A percentile compares a stretch with the other conserved stretches of the same genome.
Evolutionary conservation across 2,888 invertebrate species (phyloP).

Genomic region (Cheilosia variabilis): DNA sequence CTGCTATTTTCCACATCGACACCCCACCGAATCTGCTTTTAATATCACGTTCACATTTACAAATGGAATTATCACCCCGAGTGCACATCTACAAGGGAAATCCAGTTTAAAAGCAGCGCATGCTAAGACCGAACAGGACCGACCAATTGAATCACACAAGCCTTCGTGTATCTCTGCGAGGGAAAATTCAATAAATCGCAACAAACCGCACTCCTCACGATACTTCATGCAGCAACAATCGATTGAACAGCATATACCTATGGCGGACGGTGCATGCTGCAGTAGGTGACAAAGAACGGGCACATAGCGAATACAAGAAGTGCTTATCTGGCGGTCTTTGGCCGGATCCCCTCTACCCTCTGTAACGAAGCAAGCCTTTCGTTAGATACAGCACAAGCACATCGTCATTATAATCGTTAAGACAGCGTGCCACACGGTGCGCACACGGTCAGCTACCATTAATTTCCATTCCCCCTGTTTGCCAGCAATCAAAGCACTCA

Average conservation of each 20-base stretch:
- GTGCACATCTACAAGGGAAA: constrained; percentile 25
- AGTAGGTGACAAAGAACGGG: constrained; percentile 46
- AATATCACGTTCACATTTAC: background rate
- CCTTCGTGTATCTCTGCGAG: constrained; percentile 4
- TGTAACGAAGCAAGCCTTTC: constrained; percentile 7
- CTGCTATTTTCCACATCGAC: constrained; percentile 28
- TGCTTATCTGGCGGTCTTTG: constrained; percentile 45
- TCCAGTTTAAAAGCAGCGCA: constrained; percentile 52
- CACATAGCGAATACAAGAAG: constrained; percentile 28
- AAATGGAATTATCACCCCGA: constrained; percentile 14
- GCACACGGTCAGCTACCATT: constrained; percentile 70
- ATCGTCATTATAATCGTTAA: constrained; percentile 63
- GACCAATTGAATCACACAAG: constrained; percentile 20
- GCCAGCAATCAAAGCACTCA: constrained; percentile 53
- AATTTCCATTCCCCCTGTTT: constrained; percentile 61
- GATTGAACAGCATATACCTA: constrained; percentile 7
- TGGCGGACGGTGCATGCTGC: background rate
- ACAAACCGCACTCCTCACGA: constrained; percentile 27
- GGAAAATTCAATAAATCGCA: constrained; percentile 49
- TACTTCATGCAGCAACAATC: constrained; percentile 16
- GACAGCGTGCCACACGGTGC: constrained; percentile 69
- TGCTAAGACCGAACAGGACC: constrained; percentile 24
- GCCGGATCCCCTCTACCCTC: background rate
- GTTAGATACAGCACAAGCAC: constrained; percentile 34
- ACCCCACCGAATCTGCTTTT: constrained; percentile 5